These are phyloP conservation scores for Protobothrops mucrosquamatus DNA, from an alignment of 2,113 vertebrate species.

Conservation along the genomic window DNA sequence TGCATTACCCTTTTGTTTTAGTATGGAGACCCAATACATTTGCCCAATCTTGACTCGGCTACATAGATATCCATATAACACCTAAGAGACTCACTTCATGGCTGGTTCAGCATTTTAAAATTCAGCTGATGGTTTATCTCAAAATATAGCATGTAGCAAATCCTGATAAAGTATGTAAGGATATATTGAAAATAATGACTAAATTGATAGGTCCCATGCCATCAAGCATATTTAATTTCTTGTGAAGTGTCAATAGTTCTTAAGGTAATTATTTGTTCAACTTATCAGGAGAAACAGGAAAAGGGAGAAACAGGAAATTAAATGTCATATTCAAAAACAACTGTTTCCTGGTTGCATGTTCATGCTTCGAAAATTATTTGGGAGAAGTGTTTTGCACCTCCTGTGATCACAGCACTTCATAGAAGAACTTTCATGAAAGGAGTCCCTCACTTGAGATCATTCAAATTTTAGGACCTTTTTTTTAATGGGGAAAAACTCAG, in stretches of 20 bases:
- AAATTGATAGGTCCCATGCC: constrained; percentile 66
- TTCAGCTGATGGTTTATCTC: constrained; percentile 55
- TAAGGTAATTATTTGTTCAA: constrained; percentile 42
- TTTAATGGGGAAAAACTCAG: neutral
- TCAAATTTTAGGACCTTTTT: neutral
- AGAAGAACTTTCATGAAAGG: neutral
- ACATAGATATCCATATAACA: neutral
- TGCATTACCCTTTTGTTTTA: neutral
- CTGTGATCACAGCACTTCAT: neutral
- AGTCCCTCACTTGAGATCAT: neutral
- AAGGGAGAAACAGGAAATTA: constrained; percentile 13
- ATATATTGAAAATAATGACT: constrained; percentile 62
- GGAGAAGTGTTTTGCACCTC: neutral
- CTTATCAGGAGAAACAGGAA: constrained; percentile 25
- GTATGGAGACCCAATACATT: neutral
- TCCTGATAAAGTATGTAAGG: constrained; percentile 56
- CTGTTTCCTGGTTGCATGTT: neutral
- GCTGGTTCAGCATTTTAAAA: constrained; percentile 57
- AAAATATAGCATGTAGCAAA: constrained; percentile 57
- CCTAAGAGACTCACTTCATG: constrained; percentile 28
- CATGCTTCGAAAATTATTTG: neutral
- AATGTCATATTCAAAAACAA: neutral
- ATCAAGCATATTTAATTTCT: constrained; percentile 41
- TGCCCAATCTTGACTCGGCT: neutral
- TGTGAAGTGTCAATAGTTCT: constrained; percentile 55